Percentiles rank a stretch among this genome's conserved stretches.
Conservation (phyloP, 1,140 invertebrate genomes). For the Philopotamus ludificatus region DNA sequence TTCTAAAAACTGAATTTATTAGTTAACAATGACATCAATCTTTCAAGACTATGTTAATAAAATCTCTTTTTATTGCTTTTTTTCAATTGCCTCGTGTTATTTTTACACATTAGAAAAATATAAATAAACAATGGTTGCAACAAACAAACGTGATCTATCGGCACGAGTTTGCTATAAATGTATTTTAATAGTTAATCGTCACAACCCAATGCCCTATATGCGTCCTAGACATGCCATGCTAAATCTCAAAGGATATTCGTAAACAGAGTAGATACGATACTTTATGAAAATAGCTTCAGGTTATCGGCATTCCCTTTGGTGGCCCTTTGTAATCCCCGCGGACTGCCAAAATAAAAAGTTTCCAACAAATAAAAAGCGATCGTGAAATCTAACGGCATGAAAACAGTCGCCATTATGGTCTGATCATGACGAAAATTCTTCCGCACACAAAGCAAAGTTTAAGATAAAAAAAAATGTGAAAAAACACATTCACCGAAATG, state of each 20-base stretch:
- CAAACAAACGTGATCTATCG: too few species aligned
- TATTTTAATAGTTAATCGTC: too few species aligned
- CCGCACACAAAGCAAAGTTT: not conserved
- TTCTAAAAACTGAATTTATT: too few species aligned
- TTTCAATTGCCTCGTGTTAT: too few species aligned
- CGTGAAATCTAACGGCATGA: slow-evolving; percentile 25
- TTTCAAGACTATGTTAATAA: too few species aligned
- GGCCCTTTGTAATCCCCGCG: not conserved
- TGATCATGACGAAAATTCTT: slow-evolving; percentile 15
- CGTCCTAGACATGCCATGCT: too few species aligned
- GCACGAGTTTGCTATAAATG: too few species aligned
- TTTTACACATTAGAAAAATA: too few species aligned
- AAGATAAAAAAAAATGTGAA: not conserved
- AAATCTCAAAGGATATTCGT: slow-evolving; percentile 17
- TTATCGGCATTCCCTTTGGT: slow-evolving; percentile 16
- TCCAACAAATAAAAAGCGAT: slow-evolving; percentile 5
- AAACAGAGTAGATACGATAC: slow-evolving; percentile 21
- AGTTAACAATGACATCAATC: too few species aligned
- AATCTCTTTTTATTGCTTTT: too few species aligned
- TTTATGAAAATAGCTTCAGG: slow-evolving; percentile 22
- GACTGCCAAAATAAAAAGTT: slow-evolving; percentile 3
- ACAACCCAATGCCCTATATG: too few species aligned
- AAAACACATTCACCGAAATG: slow-evolving; percentile 11
- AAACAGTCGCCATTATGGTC: slow-evolving; percentile 19
- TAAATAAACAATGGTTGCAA: too few species aligned